Percentiles rank a stretch among this genome's conserved stretches.
Conservation (phyloP, 2,113 vertebrate genomes). For the Physeter macrocephalus region DNA sequence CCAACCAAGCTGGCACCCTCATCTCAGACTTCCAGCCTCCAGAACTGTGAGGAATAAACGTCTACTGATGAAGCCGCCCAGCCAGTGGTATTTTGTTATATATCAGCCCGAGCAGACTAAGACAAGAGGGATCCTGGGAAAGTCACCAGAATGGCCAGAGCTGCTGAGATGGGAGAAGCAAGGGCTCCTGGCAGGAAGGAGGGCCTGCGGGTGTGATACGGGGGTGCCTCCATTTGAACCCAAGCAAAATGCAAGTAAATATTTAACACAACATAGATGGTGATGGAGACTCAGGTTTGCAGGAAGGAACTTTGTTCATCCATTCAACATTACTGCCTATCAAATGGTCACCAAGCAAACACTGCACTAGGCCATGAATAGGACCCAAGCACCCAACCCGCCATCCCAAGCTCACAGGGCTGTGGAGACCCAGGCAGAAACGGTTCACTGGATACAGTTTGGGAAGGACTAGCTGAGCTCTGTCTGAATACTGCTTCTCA, state of each 20-base stretch:
- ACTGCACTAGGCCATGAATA: not conserved
- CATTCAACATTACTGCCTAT: not conserved
- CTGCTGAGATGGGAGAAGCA: not conserved
- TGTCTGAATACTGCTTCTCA: no score
- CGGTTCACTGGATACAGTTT: not conserved
- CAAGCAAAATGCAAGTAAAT: not conserved
- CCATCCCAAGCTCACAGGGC: not conserved
- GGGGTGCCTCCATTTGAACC: not conserved
- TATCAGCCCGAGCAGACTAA: not conserved
- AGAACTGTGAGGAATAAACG: no score
- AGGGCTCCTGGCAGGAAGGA: not conserved
- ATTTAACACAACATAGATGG: not conserved
- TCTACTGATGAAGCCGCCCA: no score
- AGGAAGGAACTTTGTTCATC: not conserved
- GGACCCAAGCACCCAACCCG: not conserved
- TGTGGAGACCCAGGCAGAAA: not conserved
- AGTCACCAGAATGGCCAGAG: not conserved
- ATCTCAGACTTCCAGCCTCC: no score
- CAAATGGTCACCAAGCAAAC: not conserved
- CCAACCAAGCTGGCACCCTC: no score
- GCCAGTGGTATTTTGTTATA: not conserved
- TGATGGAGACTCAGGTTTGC: not conserved
- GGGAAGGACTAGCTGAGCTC: not conserved
- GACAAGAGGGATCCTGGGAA: not conserved
- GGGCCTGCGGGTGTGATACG: not conserved